These are phyloP conservation scores for Pseudopipra pipra DNA, from an alignment of 2,113 vertebrate genomes.

Conservation along the genomic window DNA sequence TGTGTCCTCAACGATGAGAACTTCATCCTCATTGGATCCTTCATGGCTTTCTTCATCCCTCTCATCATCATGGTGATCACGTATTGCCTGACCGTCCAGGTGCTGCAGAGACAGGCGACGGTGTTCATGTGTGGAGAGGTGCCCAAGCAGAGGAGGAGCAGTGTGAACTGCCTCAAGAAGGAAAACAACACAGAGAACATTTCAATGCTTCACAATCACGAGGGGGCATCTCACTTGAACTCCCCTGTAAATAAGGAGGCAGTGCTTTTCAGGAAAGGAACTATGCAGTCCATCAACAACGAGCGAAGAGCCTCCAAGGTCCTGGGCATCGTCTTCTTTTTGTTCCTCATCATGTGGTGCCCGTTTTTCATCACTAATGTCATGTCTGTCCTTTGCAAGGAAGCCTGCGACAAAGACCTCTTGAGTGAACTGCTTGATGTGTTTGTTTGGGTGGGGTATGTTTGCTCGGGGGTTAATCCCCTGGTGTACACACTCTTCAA, in stretches of 20 bases:
- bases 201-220: constrained; percentile 83
- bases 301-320: constrained; percentile 96
- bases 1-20: constrained; percentile 93
- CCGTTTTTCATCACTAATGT: constrained; percentile 98
- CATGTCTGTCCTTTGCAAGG: constrained; percentile 89
- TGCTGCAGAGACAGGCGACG: constrained; percentile 89
- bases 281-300: constrained; percentile 98
- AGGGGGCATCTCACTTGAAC: constrained; percentile 81
- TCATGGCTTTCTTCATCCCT: constrained; percentile 98
- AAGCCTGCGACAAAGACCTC: constrained; percentile 84
- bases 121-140: constrained; percentile 88
- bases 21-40: constrained; percentile 96
- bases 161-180: constrained; percentile 81
- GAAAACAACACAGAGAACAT: constrained; percentile 77
- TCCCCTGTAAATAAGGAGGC: constrained; percentile 80
- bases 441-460: constrained; percentile 98
- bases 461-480: constrained; percentile 95
- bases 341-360: constrained; percentile 99
- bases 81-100: constrained; percentile 92
- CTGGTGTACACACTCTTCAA: constrained; percentile 98
- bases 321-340: constrained; percentile 96
- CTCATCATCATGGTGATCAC: constrained; percentile 98
- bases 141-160: constrained; percentile 78
- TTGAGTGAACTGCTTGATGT: constrained; percentile 91
- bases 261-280: constrained; percentile 85